Conservation (phyloP, 2,797 vertebrate genomes). For the Parauchenoglanis punctatus region DNA sequence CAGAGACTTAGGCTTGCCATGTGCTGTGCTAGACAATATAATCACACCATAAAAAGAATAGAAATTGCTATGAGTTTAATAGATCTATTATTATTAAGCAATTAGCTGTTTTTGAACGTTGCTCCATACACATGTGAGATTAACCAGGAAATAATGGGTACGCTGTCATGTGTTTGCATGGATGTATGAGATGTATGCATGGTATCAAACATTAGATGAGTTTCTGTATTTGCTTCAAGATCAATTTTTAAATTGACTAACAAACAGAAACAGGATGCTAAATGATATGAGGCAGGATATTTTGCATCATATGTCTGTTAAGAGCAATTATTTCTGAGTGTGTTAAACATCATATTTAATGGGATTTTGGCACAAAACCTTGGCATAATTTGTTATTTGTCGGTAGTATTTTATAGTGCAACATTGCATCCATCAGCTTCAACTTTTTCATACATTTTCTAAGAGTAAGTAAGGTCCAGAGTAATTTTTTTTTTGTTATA, state of each 20-base stretch:
- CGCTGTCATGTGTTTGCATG: no score
- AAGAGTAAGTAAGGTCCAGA: no score
- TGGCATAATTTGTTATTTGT: neutral
- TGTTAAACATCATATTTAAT: neutral
- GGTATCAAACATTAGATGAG: neutral
- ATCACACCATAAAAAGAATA: neutral
- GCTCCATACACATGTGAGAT: neutral
- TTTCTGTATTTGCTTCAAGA: neutral
- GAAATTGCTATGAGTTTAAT: neutral
- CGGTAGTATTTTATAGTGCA: neutral
- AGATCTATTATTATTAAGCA: neutral
- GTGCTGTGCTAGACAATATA: neutral
- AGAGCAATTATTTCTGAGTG: neutral
- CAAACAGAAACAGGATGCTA: neutral
- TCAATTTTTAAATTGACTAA: neutral
- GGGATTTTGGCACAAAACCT: neutral
- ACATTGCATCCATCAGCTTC: neutral
- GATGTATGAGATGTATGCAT: no score
- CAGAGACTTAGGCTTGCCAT: neutral
- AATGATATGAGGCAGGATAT: neutral
- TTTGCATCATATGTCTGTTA: neutral
- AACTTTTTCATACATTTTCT: no score
- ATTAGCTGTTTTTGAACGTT: neutral
- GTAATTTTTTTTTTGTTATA: no score
- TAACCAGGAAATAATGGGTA: neutral